These are phyloP conservation scores for Ophthalmolycus amberensis DNA, from an alignment of 2,113 vertebrate species.

Conservation along the genomic window DNA sequence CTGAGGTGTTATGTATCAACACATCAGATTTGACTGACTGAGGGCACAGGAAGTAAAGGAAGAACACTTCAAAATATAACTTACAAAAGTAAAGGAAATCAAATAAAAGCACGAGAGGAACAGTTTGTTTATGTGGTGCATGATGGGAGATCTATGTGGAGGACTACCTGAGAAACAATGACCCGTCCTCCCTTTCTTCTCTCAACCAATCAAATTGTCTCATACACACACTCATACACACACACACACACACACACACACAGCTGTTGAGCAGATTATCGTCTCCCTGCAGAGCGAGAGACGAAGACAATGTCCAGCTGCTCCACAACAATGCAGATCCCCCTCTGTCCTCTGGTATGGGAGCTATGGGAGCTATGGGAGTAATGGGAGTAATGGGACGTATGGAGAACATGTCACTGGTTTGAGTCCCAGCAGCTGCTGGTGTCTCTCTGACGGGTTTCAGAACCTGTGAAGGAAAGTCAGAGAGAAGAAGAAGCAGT, in stretches of 20 bases:
- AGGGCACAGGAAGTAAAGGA: too few species aligned
- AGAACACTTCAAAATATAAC: too few species aligned
- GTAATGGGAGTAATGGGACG: slow-evolving; percentile 41
- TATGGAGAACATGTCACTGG: slow-evolving; percentile 29
- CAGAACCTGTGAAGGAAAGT: not conserved
- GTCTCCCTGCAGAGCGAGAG: slow-evolving; percentile 45
- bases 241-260: not conserved
- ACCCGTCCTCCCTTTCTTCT: too few species aligned
- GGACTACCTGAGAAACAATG: too few species aligned
- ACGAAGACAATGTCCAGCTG: slow-evolving; percentile 75
- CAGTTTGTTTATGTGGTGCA: too few species aligned
- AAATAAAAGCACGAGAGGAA: too few species aligned
- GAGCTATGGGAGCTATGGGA: slow-evolving; percentile 46
- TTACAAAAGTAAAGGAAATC: too few species aligned
- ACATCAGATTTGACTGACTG: too few species aligned
- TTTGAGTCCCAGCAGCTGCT: slow-evolving; percentile 57
- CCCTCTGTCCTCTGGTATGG: slow-evolving; percentile 18
- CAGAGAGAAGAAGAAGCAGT: not conserved
- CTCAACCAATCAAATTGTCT: too few species aligned
- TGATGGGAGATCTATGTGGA: too few species aligned
- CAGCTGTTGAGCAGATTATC: slow-evolving; percentile 48
- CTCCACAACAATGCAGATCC: slow-evolving; percentile 58
- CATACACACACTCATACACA: too few species aligned
- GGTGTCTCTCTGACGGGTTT: slow-evolving; percentile 41
- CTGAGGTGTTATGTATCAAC: too few species aligned